These are phyloP conservation scores for Oreochromis mossambicus DNA, from an alignment of 2,797 vertebrate genomes.

Conservation along the genomic window DNA sequence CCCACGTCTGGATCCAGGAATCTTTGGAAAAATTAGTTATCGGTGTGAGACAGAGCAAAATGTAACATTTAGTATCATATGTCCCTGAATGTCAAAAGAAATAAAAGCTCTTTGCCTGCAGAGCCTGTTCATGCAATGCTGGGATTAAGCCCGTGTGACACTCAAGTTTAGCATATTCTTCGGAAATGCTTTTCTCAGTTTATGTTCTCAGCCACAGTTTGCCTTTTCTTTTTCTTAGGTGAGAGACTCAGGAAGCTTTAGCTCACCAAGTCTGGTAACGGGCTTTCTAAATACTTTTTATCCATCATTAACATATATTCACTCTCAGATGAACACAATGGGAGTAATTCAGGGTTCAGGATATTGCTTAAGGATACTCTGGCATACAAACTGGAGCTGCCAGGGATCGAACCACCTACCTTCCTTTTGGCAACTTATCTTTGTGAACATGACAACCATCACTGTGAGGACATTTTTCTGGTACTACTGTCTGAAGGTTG, in stretches of 20 bases:
- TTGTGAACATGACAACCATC: background rate
- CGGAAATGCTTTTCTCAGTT: background rate
- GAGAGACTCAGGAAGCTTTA: accelerated
- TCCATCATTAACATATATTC: background rate
- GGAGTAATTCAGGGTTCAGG: background rate
- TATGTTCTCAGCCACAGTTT: background rate
- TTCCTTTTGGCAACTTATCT: accelerated
- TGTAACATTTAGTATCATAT: background rate
- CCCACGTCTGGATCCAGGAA: background rate
- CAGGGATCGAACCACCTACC: background rate
- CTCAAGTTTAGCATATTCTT: background rate
- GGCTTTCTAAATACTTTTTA: background rate
- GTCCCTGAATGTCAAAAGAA: background rate
- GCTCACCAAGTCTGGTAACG: background rate
- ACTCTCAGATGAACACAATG: background rate
- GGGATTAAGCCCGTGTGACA: accelerated
- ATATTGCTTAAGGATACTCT: background rate
- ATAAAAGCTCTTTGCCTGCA: background rate
- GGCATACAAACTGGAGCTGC: background rate
- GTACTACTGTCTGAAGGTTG: accelerated
- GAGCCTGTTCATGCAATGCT: background rate
- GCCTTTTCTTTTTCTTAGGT: background rate
- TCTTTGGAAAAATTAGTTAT: accelerated
- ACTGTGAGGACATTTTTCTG: background rate
- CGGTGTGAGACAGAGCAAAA: accelerated